Evolutionary conservation across 2,888 invertebrate genomes (phyloP).

Genomic region (Monopis laevigella): DNA sequence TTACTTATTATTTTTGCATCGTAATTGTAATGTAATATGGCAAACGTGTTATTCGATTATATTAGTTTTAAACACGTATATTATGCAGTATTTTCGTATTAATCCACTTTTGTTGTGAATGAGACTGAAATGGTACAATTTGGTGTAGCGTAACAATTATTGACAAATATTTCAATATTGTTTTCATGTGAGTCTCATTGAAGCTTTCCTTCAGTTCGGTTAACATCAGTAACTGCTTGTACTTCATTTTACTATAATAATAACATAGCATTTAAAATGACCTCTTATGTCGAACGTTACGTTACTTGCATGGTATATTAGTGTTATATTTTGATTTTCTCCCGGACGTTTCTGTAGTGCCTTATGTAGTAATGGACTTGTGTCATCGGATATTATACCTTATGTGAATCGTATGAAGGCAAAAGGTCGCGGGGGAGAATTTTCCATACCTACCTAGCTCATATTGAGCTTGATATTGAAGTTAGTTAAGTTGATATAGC

Average conservation of each 20-base stretch:
- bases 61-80: slow-evolving; percentile 1
- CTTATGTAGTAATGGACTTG: background rate
- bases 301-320: slow-evolving; percentile 57
- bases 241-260: background rate
- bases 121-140: slow-evolving; percentile 64
- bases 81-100: slow-evolving; percentile 61
- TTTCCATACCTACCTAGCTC: slow-evolving; percentile 60
- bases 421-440: slow-evolving; percentile 57
- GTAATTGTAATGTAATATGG: slow-evolving; percentile 24
- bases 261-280: slow-evolving; percentile 32
- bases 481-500: slow-evolving; percentile 33
- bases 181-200: slow-evolving; percentile 23
- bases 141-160: slow-evolving; percentile 40
- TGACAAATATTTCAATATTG: slow-evolving; percentile 27
- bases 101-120: slow-evolving; percentile 52
- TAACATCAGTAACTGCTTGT: too few species aligned
- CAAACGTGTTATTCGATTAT: slow-evolving; percentile 29
- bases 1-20: slow-evolving; percentile 28
- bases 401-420: slow-evolving; percentile 26
- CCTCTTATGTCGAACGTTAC: slow-evolving; percentile 48
- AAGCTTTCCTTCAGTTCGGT: slow-evolving; percentile 1
- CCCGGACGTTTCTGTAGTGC: slow-evolving; percentile 57
- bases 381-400: background rate
- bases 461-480: slow-evolving; percentile 61
- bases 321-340: slow-evolving; percentile 62